phyloP scores from a whole-genome alignment of 2,888 invertebrate species.

The Amorpha juglandis region DNA sequence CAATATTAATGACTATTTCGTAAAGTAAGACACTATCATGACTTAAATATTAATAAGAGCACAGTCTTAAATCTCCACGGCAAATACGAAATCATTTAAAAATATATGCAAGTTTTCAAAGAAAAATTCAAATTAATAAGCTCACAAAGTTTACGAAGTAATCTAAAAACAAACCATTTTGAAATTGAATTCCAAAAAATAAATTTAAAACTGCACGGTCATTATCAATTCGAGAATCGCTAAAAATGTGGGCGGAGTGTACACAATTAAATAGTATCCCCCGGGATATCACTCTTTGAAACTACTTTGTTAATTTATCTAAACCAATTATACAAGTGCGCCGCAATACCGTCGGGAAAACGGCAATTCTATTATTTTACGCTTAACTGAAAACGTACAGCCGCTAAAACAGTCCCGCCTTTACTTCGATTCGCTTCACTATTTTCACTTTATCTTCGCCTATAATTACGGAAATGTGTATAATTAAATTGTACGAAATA shows the following conservation, averaged over 20 bases:
- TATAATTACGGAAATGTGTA: slow-evolving; percentile 21
- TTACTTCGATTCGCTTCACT: slow-evolving; percentile 23
- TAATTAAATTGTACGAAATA: slow-evolving; percentile 12
- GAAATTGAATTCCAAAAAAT: slow-evolving; percentile 20
- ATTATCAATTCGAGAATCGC: slow-evolving; percentile 61
- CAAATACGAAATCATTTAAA: neutral
- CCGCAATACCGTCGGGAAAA: slow-evolving; percentile 58
- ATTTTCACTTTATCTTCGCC: slow-evolving; percentile 21
- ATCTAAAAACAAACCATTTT: neutral
- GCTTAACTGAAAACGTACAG: slow-evolving; percentile 54
- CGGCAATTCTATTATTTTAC: slow-evolving; percentile 69
- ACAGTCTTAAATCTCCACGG: neutral
- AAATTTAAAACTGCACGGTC: slow-evolving; percentile 3
- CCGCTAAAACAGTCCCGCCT: slow-evolving; percentile 20
- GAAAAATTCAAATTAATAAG: neutral
- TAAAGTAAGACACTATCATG: too few species aligned
- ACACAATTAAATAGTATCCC: slow-evolving; percentile 74
- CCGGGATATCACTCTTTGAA: slow-evolving; percentile 72
- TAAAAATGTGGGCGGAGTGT: slow-evolving; percentile 61
- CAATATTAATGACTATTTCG: too few species aligned
- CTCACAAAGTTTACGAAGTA: neutral
- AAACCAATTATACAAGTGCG: slow-evolving; percentile 78
- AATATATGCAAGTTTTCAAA: neutral
- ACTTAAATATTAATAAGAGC: neutral
- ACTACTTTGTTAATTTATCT: slow-evolving; percentile 81